These are phyloP conservation scores for Paragorgia papillata DNA, from an alignment of 92 coral and sea anemone genomes.

Conservation along the genomic window DNA sequence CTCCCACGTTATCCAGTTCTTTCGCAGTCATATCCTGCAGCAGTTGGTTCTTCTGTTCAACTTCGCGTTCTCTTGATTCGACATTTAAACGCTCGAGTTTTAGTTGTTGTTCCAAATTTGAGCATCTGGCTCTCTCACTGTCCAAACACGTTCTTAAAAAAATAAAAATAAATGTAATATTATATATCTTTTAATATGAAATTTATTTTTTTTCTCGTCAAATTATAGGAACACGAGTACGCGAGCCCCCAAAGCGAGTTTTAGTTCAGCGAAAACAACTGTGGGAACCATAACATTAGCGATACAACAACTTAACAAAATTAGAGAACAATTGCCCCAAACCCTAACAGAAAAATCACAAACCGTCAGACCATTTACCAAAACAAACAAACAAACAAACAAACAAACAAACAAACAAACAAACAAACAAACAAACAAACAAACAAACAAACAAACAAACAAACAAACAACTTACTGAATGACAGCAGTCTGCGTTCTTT, in stretches of 20 bases:
- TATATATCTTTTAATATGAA: no score
- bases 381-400: no score
- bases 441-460: not conserved
- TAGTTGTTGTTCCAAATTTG: constrained; percentile 82
- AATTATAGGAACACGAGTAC: no score
- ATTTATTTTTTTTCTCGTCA: no score
- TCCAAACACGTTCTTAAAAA: constrained; percentile 80
- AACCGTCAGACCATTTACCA: no score
- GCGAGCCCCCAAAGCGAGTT: no score
- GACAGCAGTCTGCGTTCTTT: constrained; percentile 73
- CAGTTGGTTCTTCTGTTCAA: constrained; percentile 74
- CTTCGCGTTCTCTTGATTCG: constrained; percentile 79
- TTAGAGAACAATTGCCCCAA: no score
- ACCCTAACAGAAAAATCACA: no score
- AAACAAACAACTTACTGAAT: constrained; percentile 58
- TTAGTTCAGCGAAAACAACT: no score
- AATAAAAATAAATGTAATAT: not conserved
- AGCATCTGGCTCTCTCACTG: constrained; percentile 82
- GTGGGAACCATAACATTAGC: no score
- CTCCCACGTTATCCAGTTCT: constrained; percentile 66
- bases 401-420: not conserved
- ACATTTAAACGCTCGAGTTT: constrained; percentile 88
- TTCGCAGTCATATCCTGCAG: constrained; percentile 69
- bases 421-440: not conserved
- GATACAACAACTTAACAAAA: no score